phyloP scores from a whole-genome alignment of 2,888 invertebrate genomes.

The Eupithecia exiguata region DNA sequence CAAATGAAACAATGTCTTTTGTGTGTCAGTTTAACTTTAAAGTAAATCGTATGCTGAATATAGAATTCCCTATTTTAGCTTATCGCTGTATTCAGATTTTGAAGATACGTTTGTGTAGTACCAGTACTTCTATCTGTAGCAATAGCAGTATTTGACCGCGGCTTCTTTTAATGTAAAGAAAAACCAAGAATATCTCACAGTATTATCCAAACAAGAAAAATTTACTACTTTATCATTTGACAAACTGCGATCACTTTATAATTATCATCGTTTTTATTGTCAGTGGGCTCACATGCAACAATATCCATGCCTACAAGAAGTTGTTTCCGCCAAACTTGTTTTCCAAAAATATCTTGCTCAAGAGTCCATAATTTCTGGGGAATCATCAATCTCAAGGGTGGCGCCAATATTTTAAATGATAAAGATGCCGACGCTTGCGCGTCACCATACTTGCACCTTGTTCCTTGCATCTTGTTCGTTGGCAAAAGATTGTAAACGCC shows the following conservation, averaged over 20 bases:
- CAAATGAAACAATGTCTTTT: constrained; percentile 75
- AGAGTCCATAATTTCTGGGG: constrained; percentile 12
- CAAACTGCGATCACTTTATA: not conserved
- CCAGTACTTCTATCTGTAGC: constrained; percentile 17
- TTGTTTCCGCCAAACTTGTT: not conserved
- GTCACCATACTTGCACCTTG: constrained; percentile 56
- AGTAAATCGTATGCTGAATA: constrained; percentile 43
- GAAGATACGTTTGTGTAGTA: constrained; percentile 39
- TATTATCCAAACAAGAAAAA: not conserved
- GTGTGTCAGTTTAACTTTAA: constrained; percentile 58
- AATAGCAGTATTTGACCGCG: constrained; percentile 2
- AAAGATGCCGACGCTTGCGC: constrained; percentile 47
- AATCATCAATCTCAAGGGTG: constrained; percentile 40
- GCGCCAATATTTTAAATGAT: constrained; percentile 59
- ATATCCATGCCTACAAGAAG: not conserved
- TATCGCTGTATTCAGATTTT: constrained; percentile 40
- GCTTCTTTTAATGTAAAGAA: constrained; percentile 5
- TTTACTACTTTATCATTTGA: not conserved
- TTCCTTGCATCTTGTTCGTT: constrained; percentile 52
- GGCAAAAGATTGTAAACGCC: constrained; percentile 62
- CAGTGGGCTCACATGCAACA: not conserved
- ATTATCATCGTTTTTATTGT: not conserved
- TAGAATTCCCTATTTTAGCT: constrained; percentile 40
- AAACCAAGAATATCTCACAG: not conserved
- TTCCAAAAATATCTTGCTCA: constrained; percentile 10